These are phyloP conservation scores for Malaclemys terrapin DNA, from an alignment of 2,113 vertebrate species.

Conservation along the genomic window DNA sequence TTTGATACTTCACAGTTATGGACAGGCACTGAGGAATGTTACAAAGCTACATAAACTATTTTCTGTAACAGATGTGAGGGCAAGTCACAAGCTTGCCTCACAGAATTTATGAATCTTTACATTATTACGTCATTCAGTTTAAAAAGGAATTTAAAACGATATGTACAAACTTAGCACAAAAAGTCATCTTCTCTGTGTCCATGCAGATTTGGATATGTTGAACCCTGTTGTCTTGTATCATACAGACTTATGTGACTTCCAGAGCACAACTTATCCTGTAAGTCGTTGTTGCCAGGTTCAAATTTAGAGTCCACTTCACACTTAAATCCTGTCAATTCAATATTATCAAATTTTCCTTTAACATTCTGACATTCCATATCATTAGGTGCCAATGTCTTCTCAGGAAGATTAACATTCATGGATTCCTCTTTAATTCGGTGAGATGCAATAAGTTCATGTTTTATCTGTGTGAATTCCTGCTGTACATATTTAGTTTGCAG, in stretches of 20 bases:
- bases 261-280: conserved; percentile 81
- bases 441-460: conserved; percentile 77
- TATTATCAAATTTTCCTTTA: conserved; percentile 75
- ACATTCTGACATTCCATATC: conserved; percentile 72
- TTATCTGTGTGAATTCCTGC: conserved; percentile 75
- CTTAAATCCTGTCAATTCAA: conserved; percentile 77
- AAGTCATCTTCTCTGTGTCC: conserved; percentile 87
- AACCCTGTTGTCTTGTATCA: conserved; percentile 83
- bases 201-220: conserved; percentile 84
- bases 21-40: conserved; percentile 99
- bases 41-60: conserved; percentile 93
- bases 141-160: conserved; percentile 84
- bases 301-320: conserved; percentile 73
- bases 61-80: conserved; percentile 84
- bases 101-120: conserved; percentile 83
- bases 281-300: conserved; percentile 81
- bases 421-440: conserved; percentile 75
- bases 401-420: conserved; percentile 72
- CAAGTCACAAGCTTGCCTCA: conserved; percentile 80
- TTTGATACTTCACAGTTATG: conserved; percentile 93
- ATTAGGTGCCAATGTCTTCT: conserved; percentile 78
- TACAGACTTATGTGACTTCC: conserved; percentile 78
- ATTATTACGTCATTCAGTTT: conserved; percentile 83
- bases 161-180: conserved; percentile 92
- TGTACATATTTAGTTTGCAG: conserved; percentile 72